Conservation (phyloP, 2,797 vertebrate genomes). For the Macropodus opercularis region DNA sequence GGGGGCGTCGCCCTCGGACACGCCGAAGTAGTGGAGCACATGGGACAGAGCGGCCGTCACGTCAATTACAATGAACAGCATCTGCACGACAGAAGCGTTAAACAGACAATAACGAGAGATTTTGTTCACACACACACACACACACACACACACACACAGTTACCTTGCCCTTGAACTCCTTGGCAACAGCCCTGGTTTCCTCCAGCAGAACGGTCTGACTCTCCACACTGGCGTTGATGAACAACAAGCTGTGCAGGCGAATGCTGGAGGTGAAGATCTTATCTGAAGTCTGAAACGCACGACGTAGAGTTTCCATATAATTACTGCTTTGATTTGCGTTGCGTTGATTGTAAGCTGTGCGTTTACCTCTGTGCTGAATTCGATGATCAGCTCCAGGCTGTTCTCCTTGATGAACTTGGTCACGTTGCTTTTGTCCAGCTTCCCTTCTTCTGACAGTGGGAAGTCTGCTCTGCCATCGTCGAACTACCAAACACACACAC, state of each 20-base stretch:
- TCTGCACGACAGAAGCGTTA: constrained; percentile 67
- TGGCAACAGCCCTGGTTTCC: constrained; percentile 69
- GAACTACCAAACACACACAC: constrained; percentile 78
- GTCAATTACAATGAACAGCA: constrained; percentile 88
- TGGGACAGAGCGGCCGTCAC: constrained; percentile 65
- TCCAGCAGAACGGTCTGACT: constrained; percentile 75
- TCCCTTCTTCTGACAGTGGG: constrained; percentile 65
- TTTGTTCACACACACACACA: not conserved
- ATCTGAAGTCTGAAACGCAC: constrained; percentile 77
- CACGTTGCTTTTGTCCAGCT: constrained; percentile 77
- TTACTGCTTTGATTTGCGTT: no score
- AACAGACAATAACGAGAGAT: not conserved
- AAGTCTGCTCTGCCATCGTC: constrained; percentile 87
- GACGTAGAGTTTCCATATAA: not conserved
- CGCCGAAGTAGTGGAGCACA: constrained; percentile 87
- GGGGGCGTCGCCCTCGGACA: constrained; percentile 78
- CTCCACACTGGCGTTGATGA: constrained; percentile 84
- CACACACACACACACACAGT: constrained; percentile 14
- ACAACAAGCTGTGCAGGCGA: constrained; percentile 87
- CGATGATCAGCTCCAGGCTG: constrained; percentile 86
- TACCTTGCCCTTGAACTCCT: constrained; percentile 87
- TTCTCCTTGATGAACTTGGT: constrained; percentile 82
- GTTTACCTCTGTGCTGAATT: constrained; percentile 84
- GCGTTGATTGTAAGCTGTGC: no score
- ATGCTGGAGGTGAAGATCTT: constrained; percentile 87